A percentile compares a stretch with the other conserved stretches of the same genome.
These are phyloP conservation scores for Amblyopsis rosae DNA, from an alignment of 2,113 vertebrate genomes.

Conservation along the genomic window DNA sequence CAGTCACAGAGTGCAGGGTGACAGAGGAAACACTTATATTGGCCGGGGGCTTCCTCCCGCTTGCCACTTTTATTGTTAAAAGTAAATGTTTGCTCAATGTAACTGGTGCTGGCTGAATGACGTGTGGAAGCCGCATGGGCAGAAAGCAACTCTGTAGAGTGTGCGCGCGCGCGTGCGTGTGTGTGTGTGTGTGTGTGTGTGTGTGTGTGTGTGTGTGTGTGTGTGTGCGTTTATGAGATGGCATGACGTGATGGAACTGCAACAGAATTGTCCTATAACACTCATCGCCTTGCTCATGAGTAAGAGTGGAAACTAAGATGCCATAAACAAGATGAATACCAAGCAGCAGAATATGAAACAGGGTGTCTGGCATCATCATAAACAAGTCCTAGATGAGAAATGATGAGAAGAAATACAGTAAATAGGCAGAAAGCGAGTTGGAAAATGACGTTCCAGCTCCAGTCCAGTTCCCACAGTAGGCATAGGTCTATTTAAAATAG, in stretches of 20 bases:
- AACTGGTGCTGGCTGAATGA: constrained; percentile 17
- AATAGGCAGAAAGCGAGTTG: not conserved
- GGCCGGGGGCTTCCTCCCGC: constrained; percentile 13
- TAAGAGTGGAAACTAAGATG: not conserved
- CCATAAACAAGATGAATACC: not conserved
- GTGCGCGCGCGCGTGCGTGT: not conserved
- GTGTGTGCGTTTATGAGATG: not conserved
- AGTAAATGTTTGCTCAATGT: constrained; percentile 30
- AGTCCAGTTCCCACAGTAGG: not conserved
- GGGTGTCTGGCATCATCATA: not conserved
- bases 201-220: not conserved
- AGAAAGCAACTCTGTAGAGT: not conserved
- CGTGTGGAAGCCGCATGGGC: not conserved
- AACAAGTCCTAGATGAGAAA: constrained; percentile 1
- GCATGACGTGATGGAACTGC: not conserved
- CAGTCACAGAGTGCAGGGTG: constrained; percentile 16
- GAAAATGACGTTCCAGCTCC: not conserved
- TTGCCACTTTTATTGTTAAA: constrained; percentile 6
- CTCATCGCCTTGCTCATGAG: not conserved
- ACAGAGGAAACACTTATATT: constrained; percentile 23
- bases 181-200: constrained; percentile 5
- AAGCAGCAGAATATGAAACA: not conserved
- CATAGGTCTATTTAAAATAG: no score
- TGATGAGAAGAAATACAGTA: not conserved
- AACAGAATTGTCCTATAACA: not conserved